Evolutionary conservation across 2,888 invertebrate genomes (phyloP), one percentile per base, ranked within the genome.

Genomic region (Scrobipalpa atriplicella): DNA sequence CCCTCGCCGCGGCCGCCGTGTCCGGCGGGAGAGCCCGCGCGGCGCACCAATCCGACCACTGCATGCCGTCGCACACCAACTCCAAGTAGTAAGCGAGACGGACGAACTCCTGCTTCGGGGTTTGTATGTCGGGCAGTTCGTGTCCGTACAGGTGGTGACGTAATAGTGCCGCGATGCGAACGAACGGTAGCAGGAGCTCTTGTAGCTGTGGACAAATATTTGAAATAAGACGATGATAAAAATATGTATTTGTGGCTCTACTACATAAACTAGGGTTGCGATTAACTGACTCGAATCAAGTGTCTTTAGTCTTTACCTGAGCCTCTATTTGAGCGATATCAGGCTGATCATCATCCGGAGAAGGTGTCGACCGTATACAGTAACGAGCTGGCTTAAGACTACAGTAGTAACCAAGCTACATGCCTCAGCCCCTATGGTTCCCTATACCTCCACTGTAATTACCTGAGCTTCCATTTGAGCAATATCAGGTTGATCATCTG

Each of bases 101-200:
- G 16, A 95, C 95, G 88, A 97, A 97, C 91, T 98, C 98, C 69
- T 95, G 94, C 58, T 94, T 93, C 1, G 95, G 87, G 2, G 93
- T 88, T 58, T 93, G 86, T 63, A 96, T 94, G 73, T 95, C 94
- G 0, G 96, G 97, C 82, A 97, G 92, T 61, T 95, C 94, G 77
- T 95, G 94, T 70, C 96, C 96, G 86, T 97, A 97, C 71, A 97
- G 92, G 91, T 98, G 98, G 83, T 96, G 95, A 63, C 96, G 95
- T 64, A 99, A 91, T 8, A 99, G 89, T 0, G 98, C 95, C 2
- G 98, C 96, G 63, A 98, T 94, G 60, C 98, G 94, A 71, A 98
- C 88, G 87, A 96, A 98, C 18, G 98, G 98, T 70, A 98, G 89
- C 78, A 97, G 96, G 68, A 97, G 89, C 71, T 95, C 95, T 86